A percentile compares a stretch with the other conserved stretches of the same genome.
These are phyloP conservation scores for Zelostemma sp. DNA, from an alignment of 1,140 invertebrate species.

Conservation along the genomic window DNA sequence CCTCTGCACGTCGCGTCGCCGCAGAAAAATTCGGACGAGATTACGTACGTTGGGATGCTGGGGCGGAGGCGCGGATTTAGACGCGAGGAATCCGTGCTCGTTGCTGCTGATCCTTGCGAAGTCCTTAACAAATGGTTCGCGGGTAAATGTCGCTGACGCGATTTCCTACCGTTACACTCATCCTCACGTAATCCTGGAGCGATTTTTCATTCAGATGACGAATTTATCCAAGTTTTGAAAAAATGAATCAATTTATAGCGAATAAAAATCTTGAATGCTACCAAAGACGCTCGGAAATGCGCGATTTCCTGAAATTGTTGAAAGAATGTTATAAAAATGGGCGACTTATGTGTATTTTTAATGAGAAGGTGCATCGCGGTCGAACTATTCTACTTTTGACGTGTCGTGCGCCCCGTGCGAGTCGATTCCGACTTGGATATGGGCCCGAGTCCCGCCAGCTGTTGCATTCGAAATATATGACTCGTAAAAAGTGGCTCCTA, in stretches of 20 bases:
- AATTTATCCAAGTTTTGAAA: background rate
- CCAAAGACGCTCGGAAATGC: too few relatives aligned
- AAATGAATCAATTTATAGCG: too few relatives aligned
- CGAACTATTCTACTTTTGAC: constrained; percentile 33
- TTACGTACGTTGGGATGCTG: too few relatives aligned
- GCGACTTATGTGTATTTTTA: constrained; percentile 42
- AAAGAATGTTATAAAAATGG: background rate
- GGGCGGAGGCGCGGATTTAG: too few relatives aligned
- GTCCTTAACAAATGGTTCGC: constrained; percentile 37
- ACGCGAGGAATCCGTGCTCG: constrained; percentile 16
- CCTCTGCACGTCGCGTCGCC: too few relatives aligned
- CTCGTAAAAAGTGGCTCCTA: constrained; percentile 35
- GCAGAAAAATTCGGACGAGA: too few relatives aligned
- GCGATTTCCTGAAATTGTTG: too few relatives aligned
- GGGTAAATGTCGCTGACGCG: constrained; percentile 32
- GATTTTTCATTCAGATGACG: constrained; percentile 31
- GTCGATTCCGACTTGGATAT: constrained; percentile 35
- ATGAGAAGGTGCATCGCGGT: constrained; percentile 36
- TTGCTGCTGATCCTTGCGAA: constrained; percentile 23
- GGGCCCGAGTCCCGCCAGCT: constrained; percentile 22
- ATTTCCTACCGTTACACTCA: constrained; percentile 33
- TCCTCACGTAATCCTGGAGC: constrained; percentile 28
- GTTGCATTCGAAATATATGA: constrained; percentile 34
- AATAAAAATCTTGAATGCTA: background rate
- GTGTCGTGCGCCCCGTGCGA: constrained; percentile 15